Evolutionary conservation across 2,797 vertebrate genomes (phyloP), one percentile per base, ranked within the genome.

Genomic region (Sternarchorhynchus goeldii): DNA sequence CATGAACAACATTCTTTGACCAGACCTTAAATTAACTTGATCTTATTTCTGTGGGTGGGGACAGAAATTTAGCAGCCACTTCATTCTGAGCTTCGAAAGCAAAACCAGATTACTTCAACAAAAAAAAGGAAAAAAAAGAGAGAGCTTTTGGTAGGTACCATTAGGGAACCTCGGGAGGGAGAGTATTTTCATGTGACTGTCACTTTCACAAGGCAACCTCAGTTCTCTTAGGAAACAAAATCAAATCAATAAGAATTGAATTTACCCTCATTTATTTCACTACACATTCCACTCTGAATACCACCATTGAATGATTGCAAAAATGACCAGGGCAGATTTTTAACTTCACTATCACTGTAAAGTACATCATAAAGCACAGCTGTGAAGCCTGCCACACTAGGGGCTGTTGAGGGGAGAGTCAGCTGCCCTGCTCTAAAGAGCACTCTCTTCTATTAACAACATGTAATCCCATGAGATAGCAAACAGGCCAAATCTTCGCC

Each of bases 391-490:
- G 36, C 58, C 74, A 75, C 65, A 69, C 73, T 73, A 41, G 25
- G 45, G 69, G 65, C 56, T 16, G 53, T 60, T 25, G 12, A 70
- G 41, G 69, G n/a, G 50, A 70, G 12, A 29, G 60, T 71, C 73
- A 72, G 73, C 60, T 41, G 6, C 20, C 58, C 79, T n/a, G 10
- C 56, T 75, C 59, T 57, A 75, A 80, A 75, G 66, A 69, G 72
- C 78, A 75, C 56, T 32, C 66, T 59, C 73, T 45, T 74, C 59
- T 75, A 70, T 80, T 75, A 70, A 64, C 34, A 63, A 73, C 58
- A 36, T 55, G 53, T 75, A 65, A 78, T 77, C 66, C 69, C 71
- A 59, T 18, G 41, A 58, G 58, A 69, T 6, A 17, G 45, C 57
- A 53, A 69, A 68, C 65, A 75, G 55, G 63, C 65, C 78, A 70